phyloP scores from a whole-genome alignment of 2,888 invertebrate species.

The Andricus quercusramuli region DNA sequence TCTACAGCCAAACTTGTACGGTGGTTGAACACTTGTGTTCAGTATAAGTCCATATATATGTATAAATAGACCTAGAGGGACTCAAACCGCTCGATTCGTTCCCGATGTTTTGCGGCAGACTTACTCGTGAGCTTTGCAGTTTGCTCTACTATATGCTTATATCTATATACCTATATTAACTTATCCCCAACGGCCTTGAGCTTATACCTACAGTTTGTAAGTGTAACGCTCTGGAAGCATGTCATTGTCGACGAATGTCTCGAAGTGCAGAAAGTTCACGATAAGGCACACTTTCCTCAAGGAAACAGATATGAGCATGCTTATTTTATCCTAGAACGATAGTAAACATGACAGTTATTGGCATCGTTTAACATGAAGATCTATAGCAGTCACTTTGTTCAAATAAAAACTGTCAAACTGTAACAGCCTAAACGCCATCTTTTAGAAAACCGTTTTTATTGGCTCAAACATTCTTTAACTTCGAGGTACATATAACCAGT shows the following conservation, averaged over 20 bases:
- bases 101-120: constrained; percentile 15
- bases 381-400: neutral
- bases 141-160: constrained; percentile 1
- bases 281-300: constrained; percentile 8
- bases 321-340: constrained; percentile 3
- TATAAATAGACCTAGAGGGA: neutral
- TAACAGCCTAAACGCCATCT: too few relatives aligned
- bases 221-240: constrained; percentile 24
- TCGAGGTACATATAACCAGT: too few relatives aligned
- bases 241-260: constrained; percentile 21
- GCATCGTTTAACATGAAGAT: constrained; percentile 1
- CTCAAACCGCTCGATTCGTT: constrained; percentile 2
- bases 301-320: neutral
- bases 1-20: constrained; percentile 1
- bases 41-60: constrained; percentile 1
- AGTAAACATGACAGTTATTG: constrained; percentile 22
- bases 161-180: constrained; percentile 7
- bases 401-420: too few relatives aligned
- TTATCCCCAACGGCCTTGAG: constrained; percentile 22
- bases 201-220: neutral
- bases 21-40: neutral
- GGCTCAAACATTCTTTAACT: too few relatives aligned
- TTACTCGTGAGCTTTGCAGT: constrained; percentile 24
- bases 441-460: too few relatives aligned
- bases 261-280: constrained; percentile 23